These are phyloP conservation scores for Stenoptilia bipunctidactyla DNA, from an alignment of 2,888 invertebrate genomes.

Conservation along the genomic window DNA sequence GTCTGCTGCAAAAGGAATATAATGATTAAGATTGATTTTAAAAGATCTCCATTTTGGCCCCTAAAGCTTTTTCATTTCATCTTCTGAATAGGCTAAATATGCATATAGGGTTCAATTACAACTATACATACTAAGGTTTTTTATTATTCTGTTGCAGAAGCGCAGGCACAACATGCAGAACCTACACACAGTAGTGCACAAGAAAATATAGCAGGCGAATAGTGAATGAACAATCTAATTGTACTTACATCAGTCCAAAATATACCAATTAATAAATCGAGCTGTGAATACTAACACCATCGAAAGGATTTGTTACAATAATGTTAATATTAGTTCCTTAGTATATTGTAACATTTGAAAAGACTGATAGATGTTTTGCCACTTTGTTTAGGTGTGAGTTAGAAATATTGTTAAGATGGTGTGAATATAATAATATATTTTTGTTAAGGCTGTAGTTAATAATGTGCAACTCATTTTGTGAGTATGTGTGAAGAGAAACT, in stretches of 20 bases:
- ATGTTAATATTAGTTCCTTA: not conserved
- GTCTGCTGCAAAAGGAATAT: no score
- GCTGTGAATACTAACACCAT: not conserved
- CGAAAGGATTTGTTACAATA: not conserved
- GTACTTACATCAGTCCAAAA: not conserved
- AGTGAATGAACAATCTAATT: slow-evolving; percentile 8
- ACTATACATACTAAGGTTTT: no score
- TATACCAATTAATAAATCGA: not conserved
- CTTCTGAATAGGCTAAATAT: no score
- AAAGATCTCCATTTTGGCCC: no score
- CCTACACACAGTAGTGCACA: slow-evolving; percentile 54
- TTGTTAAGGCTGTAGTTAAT: not conserved
- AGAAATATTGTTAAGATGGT: not conserved
- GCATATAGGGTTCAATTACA: no score
- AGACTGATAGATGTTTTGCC: not conserved
- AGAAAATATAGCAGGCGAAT: slow-evolving; percentile 27
- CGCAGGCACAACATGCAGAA: slow-evolving; percentile 43
- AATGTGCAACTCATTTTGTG: no score
- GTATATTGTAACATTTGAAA: not conserved
- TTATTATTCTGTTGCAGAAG: slow-evolving; percentile 29
- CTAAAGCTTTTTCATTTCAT: no score
- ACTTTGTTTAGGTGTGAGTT: no score
- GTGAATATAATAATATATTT: not conserved
- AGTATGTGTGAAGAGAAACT: no score
- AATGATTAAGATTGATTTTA: no score